Conservation (phyloP, 2,888 invertebrate species). For the Chymomyza fuscimana region DNA sequence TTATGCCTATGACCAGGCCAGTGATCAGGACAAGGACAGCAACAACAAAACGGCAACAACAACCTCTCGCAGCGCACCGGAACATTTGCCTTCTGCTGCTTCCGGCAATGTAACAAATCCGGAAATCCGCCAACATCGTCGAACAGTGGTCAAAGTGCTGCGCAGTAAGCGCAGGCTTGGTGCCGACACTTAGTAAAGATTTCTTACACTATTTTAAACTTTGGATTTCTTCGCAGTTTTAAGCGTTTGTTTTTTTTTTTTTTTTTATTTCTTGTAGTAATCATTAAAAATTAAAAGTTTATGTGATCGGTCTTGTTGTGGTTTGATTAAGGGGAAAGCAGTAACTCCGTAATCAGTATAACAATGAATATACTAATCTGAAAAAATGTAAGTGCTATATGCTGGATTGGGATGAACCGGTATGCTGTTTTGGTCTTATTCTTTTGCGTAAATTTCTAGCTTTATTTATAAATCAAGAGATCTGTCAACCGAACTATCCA, state of each 20-base stretch:
- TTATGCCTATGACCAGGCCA: constrained; percentile 51
- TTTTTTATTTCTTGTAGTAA: neutral
- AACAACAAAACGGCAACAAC: neutral
- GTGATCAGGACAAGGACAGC: neutral
- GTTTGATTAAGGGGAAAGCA: no score
- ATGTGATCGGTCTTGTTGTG: no score
- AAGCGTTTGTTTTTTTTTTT: neutral
- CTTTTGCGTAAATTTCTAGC: no score
- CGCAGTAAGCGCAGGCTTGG: neutral
- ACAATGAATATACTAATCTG: no score
- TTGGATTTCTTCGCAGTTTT: neutral
- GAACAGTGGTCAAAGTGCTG: constrained; percentile 6
- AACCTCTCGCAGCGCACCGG: neutral
- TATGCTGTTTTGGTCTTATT: no score
- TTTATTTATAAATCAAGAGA: no score
- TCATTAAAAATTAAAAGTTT: no score
- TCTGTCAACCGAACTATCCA: no score
- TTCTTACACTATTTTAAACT: neutral
- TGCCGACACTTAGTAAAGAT: neutral
- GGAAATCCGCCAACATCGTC: neutral
- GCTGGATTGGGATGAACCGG: no score
- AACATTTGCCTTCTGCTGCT: neutral
- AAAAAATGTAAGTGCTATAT: no score
- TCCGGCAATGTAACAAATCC: neutral
- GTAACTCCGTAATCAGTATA: no score